A percentile compares a stretch with the other conserved stretches of the same genome.
Conservation (phyloP, 2,113 vertebrate species). For the Phrynosoma blainvillii region DNA sequence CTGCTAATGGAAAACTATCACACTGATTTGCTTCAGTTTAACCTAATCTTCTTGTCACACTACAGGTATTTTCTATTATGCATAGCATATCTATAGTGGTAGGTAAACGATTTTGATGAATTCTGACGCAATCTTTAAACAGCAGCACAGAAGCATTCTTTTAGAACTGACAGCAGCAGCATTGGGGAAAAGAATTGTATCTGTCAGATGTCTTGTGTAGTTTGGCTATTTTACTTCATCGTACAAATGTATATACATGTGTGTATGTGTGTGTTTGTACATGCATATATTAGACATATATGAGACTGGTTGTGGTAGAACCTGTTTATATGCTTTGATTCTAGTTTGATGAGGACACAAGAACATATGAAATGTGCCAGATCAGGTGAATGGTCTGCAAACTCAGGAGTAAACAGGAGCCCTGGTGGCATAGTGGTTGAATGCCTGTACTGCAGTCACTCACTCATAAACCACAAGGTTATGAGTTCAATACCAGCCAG, state of each 20-base stretch:
- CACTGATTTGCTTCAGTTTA: constrained; percentile 70
- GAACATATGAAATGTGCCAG: neutral
- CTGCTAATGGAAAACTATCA: constrained; percentile 68
- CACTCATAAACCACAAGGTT: too few species aligned
- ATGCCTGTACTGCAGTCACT: too few species aligned
- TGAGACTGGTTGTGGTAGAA: constrained; percentile 36
- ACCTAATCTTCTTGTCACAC: constrained; percentile 70
- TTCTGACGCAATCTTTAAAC: constrained; percentile 66
- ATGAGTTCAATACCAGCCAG: too few species aligned
- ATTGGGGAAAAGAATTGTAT: constrained; percentile 45
- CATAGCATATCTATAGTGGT: constrained; percentile 64
- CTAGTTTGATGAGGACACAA: constrained; percentile 13
- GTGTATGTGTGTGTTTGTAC: too few species aligned
- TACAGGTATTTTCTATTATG: constrained; percentile 64
- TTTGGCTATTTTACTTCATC: constrained; percentile 45
- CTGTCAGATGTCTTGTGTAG: constrained; percentile 56
- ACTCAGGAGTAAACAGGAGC: too few species aligned
- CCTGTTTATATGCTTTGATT: constrained; percentile 15
- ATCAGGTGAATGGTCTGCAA: neutral
- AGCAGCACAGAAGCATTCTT: constrained; percentile 51
- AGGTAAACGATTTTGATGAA: constrained; percentile 67
- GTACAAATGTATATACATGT: constrained; percentile 22
- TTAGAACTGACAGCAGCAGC: constrained; percentile 36
- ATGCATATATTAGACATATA: neutral
- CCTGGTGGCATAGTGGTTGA: too few species aligned